Percentiles rank a stretch among this genome's conserved stretches.
These are phyloP conservation scores for Pseudochaenichthys georgianus DNA, from an alignment of 2,797 vertebrate genomes.

Conservation along the genomic window DNA sequence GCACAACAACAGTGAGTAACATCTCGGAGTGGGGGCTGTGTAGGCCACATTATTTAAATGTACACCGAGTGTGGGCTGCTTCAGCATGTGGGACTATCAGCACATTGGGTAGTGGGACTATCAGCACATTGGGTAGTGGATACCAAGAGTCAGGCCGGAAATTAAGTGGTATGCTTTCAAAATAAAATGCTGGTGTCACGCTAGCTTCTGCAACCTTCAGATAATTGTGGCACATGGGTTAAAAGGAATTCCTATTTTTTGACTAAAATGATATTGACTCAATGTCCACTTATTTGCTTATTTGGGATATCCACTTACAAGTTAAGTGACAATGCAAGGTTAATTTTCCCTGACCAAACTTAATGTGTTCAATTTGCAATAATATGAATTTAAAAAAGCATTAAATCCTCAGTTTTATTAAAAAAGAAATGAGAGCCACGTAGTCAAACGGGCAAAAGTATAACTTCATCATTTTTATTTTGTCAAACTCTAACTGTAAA, in stretches of 20 bases:
- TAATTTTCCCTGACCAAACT: not conserved
- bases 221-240: not conserved
- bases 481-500: no score
- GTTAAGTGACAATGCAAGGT: no score
- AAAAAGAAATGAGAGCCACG: not conserved
- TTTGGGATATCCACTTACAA: not conserved
- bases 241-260: not conserved
- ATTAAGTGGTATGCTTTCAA: slow-evolving; percentile 9
- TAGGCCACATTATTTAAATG: slow-evolving; percentile 36
- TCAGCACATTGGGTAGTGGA: not conserved
- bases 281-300: not conserved
- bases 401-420: not conserved
- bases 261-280: not conserved
- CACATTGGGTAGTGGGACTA: not conserved
- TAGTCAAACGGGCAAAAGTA: no score
- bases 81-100: not conserved
- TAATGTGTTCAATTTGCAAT: not conserved
- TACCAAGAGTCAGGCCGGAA: slow-evolving; percentile 4
- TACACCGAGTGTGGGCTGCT: slow-evolving; percentile 11
- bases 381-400: not conserved
- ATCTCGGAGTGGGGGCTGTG: slow-evolving; percentile 10
- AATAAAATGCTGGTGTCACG: slow-evolving; percentile 16
- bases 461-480: no score
- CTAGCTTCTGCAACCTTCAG: not conserved
- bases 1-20: not conserved